phyloP scores from a whole-genome alignment of 2,888 invertebrate genomes.

The Stratiomys singularior region DNA sequence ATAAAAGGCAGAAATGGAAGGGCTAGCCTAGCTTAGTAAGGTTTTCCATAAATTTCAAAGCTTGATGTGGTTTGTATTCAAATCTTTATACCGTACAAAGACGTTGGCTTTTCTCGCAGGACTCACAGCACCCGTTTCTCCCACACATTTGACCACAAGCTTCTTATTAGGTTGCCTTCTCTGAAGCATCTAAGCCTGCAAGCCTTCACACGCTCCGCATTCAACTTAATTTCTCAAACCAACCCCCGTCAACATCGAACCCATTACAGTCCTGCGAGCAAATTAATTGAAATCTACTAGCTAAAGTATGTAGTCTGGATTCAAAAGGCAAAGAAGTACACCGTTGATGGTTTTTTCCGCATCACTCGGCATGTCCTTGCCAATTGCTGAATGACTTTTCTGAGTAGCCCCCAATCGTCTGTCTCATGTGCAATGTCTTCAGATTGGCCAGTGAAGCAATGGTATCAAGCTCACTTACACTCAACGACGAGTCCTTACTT shows the following conservation, averaged over 20 bases:
- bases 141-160: too few relatives aligned
- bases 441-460: background rate
- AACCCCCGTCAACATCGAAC: background rate
- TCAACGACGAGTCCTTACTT: conserved; percentile 30
- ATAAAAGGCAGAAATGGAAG: background rate
- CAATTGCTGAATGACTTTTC: conserved; percentile 1
- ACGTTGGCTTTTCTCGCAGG: too few relatives aligned
- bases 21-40: background rate
- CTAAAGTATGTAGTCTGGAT: background rate
- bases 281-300: conserved; percentile 20
- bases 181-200: background rate
- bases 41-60: background rate
- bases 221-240: background rate
- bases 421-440: background rate
- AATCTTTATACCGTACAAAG: too few relatives aligned
- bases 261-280: conserved; percentile 9
- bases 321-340: background rate
- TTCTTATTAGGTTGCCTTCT: background rate
- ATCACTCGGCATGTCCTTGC: conserved; percentile 24
- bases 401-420: background rate
- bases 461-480: background rate
- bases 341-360: conserved; percentile 26
- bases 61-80: background rate
- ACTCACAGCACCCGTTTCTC: too few relatives aligned
- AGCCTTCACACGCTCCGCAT: background rate